These are phyloP conservation scores for Calosoma granatense DNA, from an alignment of 1,140 invertebrate genomes.

Conservation along the genomic window DNA sequence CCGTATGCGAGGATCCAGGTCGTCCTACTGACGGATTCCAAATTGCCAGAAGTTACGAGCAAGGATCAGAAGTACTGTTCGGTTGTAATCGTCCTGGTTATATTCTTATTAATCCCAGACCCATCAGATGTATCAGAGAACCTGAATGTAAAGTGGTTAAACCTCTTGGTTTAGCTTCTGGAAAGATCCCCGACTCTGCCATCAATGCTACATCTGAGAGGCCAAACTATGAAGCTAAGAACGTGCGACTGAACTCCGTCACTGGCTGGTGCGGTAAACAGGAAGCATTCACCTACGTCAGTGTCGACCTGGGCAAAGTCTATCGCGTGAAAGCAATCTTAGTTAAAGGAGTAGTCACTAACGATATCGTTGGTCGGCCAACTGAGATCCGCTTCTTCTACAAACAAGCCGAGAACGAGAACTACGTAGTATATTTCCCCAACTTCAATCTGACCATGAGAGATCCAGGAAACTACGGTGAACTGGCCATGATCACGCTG, in stretches of 20 bases:
- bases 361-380: slow-evolving; percentile 86
- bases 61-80: slow-evolving; percentile 82
- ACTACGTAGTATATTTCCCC: slow-evolving; percentile 93
- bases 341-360: slow-evolving; percentile 89
- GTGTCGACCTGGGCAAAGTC: slow-evolving; percentile 84
- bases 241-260: slow-evolving; percentile 83
- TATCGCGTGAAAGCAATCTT: slow-evolving; percentile 84
- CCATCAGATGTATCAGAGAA: slow-evolving; percentile 83
- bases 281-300: slow-evolving; percentile 92
- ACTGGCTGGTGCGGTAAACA: slow-evolving; percentile 93
- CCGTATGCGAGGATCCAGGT: slow-evolving; percentile 91
- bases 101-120: slow-evolving; percentile 80
- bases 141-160: slow-evolving; percentile 89
- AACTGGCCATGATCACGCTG: slow-evolving; percentile 89
- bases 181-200: slow-evolving; percentile 86
- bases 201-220: slow-evolving; percentile 90
- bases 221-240: slow-evolving; percentile 83
- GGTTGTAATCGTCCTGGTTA: slow-evolving; percentile 85
- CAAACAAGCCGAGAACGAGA: slow-evolving; percentile 85
- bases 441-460: slow-evolving; percentile 90
- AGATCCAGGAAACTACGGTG: slow-evolving; percentile 89
- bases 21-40: slow-evolving; percentile 85
- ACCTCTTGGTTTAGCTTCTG: slow-evolving; percentile 83
- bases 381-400: slow-evolving; percentile 96
- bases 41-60: slow-evolving; percentile 84